Percentiles rank a stretch among this genome's conserved stretches.
Evolutionary conservation across 2,888 invertebrate genomes (phyloP).

Genomic region (Drosophila emarginata): DNA sequence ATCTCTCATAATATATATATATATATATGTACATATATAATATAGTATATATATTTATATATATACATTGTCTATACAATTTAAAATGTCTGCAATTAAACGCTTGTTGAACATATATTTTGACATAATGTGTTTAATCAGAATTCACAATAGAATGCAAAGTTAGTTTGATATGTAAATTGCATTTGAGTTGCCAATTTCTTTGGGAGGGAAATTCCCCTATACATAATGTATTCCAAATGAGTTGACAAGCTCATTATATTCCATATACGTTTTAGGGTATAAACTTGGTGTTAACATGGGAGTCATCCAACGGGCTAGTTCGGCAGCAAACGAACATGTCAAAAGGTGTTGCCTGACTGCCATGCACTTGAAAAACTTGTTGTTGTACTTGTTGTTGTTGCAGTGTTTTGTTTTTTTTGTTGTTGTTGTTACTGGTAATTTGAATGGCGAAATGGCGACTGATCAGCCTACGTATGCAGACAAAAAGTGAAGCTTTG

Average conservation of each 20-base stretch:
- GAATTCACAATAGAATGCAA: neutral
- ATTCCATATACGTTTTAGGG: constrained; percentile 31
- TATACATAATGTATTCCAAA: constrained; percentile 1
- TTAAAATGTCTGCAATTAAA: neutral
- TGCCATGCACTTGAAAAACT: constrained; percentile 73
- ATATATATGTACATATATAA: no score
- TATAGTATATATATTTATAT: no score
- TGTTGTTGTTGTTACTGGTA: constrained; percentile 47
- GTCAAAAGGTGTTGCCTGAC: constrained; percentile 75
- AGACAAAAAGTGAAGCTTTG: constrained; percentile 9
- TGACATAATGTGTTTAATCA: neutral
- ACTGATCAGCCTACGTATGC: constrained; percentile 53
- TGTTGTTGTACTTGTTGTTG: constrained; percentile 37
- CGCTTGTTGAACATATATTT: neutral
- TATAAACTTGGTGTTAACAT: constrained; percentile 16
- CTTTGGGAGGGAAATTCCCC: neutral
- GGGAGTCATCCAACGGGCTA: constrained; percentile 9
- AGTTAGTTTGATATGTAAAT: neutral
- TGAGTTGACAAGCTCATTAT: neutral
- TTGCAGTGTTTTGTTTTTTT: no score
- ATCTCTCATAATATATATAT: no score
- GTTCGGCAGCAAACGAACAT: constrained; percentile 49
- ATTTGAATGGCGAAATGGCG: constrained; percentile 72
- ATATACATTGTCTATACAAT: neutral
- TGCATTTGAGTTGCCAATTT: neutral